Evolutionary conservation across 2,113 vertebrate species (phyloP).

Genomic region (Bolborhynchus lineola): DNA sequence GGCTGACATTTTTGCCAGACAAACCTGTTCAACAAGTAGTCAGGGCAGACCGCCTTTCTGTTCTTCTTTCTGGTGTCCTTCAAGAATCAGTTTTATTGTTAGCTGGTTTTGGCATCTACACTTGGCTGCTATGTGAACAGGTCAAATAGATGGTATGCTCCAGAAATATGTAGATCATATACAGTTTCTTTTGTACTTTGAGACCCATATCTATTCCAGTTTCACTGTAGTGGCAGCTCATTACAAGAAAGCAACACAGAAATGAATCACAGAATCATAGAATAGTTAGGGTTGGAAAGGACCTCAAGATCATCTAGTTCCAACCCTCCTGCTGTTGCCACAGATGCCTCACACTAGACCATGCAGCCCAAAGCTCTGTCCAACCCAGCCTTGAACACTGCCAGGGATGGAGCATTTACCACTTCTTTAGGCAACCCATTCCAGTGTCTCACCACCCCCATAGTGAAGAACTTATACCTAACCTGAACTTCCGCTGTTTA

Average conservation of each 20-base stretch:
- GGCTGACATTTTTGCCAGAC: constrained; percentile 14
- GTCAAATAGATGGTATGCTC: neutral
- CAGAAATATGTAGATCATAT: neutral
- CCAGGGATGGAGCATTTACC: neutral
- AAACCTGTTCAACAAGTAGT: neutral
- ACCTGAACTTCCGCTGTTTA: neutral
- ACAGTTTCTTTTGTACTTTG: neutral
- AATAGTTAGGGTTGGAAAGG: neutral
- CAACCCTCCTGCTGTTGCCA: neutral
- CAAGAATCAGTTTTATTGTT: neutral
- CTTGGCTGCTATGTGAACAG: neutral
- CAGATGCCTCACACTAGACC: neutral
- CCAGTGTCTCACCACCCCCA: neutral
- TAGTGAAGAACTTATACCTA: neutral
- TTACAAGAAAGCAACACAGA: neutral
- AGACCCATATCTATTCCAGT: neutral
- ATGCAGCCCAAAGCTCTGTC: neutral
- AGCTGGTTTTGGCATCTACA: neutral
- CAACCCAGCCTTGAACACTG: neutral
- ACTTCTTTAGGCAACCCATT: neutral
- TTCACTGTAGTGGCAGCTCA: neutral
- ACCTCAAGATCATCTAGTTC: neutral
- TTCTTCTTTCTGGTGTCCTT: neutral
- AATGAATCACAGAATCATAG: neutral
- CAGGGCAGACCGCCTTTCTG: neutral